Percentiles rank a stretch among this genome's conserved stretches.
phyloP scores from a whole-genome alignment of 2,797 vertebrate genomes.

The Gobio occitaniae region DNA sequence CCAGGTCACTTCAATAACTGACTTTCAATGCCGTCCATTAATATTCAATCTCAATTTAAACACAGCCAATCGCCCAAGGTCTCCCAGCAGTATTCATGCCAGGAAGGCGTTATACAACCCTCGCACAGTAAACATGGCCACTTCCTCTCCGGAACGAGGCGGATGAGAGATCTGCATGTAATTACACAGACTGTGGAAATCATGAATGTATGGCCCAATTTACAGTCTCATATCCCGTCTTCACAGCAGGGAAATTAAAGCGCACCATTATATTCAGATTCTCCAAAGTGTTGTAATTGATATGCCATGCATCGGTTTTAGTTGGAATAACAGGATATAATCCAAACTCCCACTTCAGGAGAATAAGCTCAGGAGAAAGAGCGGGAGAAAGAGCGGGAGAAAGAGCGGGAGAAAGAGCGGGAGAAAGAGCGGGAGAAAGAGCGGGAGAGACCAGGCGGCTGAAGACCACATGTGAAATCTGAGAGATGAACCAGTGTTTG shows the following conservation, averaged over 20 bases:
- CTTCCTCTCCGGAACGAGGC: neutral
- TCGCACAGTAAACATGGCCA: neutral
- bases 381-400: neutral
- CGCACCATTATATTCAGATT: slow-evolving; percentile 2
- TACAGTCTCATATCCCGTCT: slow-evolving; percentile 9
- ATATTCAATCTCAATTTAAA: no score
- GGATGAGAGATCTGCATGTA: slow-evolving; percentile 36
- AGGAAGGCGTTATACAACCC: neutral
- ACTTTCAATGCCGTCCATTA: neutral
- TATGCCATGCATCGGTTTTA: neutral
- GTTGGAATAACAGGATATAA: slow-evolving; percentile 3
- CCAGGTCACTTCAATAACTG: neutral
- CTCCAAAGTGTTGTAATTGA: slow-evolving; percentile 1
- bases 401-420: neutral
- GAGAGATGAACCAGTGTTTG: neutral
- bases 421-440: neutral
- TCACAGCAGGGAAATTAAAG: slow-evolving; percentile 28
- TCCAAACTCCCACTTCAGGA: slow-evolving; percentile 2
- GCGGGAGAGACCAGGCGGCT: neutral
- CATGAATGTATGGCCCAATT: slow-evolving; percentile 30
- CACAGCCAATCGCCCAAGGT: neutral
- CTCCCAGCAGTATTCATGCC: neutral
- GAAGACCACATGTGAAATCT: neutral
- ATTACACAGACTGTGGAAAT: slow-evolving; percentile 16
- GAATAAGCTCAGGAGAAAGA: neutral